These are phyloP conservation scores for Ptychobarbus kaznakovi DNA, from an alignment of 2,797 vertebrate genomes.

Conservation along the genomic window DNA sequence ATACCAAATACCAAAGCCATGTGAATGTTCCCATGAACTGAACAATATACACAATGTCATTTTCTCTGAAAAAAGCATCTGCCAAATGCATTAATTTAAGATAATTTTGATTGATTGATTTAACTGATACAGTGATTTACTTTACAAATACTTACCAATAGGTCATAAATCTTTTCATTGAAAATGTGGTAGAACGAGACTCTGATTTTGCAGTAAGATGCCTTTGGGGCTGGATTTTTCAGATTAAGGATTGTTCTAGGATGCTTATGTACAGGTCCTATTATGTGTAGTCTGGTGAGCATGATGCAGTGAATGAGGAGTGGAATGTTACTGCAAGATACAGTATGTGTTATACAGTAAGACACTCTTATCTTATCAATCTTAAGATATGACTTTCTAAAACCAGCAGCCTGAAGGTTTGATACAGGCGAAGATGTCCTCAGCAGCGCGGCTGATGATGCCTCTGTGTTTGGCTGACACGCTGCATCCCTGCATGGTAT, in stretches of 20 bases:
- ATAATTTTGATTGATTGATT: background rate
- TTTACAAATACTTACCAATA: constrained; percentile 63
- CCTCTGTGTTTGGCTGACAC: constrained; percentile 54
- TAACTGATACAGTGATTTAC: background rate
- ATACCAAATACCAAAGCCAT: background rate
- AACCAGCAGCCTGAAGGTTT: background rate
- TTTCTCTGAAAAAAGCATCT: background rate
- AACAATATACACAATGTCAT: background rate
- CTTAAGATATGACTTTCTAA: background rate
- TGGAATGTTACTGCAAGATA: background rate
- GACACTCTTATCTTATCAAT: background rate
- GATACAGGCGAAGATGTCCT: constrained; percentile 68
- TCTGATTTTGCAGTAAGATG: constrained; percentile 57
- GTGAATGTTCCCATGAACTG: background rate
- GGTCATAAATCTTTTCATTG: constrained; percentile 70
- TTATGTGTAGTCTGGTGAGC: background rate
- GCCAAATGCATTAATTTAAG: background rate
- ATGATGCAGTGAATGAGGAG: background rate
- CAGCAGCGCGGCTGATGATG: constrained; percentile 61
- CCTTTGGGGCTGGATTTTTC: constrained; percentile 53
- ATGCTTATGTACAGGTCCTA: background rate
- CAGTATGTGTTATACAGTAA: background rate
- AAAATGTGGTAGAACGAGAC: constrained; percentile 67
- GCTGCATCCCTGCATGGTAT: constrained; percentile 53
- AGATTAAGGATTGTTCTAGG: constrained; percentile 53